A percentile compares a stretch with the other conserved stretches of the same genome.
Evolutionary conservation across 2,888 invertebrate genomes (phyloP).

Genomic region (Eristalis intricaria): DNA sequence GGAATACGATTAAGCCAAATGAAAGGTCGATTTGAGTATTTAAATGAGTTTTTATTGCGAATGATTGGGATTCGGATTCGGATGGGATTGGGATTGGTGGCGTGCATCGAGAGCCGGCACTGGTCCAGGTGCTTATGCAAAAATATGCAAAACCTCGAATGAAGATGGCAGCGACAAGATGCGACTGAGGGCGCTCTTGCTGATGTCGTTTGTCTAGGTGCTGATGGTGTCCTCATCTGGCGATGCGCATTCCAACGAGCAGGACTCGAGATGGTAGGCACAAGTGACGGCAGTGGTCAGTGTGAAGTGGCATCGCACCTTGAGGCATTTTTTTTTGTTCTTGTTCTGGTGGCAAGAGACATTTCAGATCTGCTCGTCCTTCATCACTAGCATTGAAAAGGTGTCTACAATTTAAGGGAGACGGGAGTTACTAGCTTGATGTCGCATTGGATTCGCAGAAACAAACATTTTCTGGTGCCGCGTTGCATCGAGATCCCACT

Average conservation of each 20-base stretch:
- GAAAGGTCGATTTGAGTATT: slow-evolving; percentile 60
- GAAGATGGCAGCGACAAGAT: not conserved
- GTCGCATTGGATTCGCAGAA: too few species aligned
- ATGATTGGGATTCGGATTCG: not conserved
- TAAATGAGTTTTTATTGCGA: slow-evolving; percentile 58
- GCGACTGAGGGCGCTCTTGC: not conserved
- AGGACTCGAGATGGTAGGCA: not conserved
- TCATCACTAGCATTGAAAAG: too few species aligned
- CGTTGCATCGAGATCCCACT: too few species aligned
- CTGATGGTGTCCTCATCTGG: not conserved
- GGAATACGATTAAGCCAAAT: slow-evolving; percentile 59
- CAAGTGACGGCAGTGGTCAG: too few species aligned
- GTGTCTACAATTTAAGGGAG: too few species aligned
- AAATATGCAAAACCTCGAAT: not conserved
- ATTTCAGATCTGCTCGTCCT: too few species aligned
- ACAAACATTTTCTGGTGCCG: too few species aligned
- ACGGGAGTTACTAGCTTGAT: too few species aligned
- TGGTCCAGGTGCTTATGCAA: not conserved
- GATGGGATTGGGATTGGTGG: not conserved
- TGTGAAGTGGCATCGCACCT: too few species aligned
- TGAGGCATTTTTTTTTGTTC: too few species aligned
- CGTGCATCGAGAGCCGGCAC: not conserved
- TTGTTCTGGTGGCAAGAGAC: too few species aligned
- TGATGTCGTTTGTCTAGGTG: not conserved
- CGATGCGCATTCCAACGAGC: not conserved